Conservation (phyloP, 2,113 vertebrate species). For the Eptesicus fuscus region DNA sequence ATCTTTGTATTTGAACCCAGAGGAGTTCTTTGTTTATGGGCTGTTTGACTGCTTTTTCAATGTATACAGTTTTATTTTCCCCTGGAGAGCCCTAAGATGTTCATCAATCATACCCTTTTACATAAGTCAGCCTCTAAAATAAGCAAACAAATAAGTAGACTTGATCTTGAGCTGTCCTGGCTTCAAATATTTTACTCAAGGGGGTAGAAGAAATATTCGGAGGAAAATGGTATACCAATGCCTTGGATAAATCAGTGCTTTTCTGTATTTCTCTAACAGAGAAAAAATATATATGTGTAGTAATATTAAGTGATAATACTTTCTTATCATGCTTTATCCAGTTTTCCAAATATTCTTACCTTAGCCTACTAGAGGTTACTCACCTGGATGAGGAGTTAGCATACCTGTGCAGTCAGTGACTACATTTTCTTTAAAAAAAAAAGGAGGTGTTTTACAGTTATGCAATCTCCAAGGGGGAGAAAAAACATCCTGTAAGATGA, state of each 20-base stretch:
- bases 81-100: constrained; percentile 1
- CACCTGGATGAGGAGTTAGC: not conserved
- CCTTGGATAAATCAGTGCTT: not conserved
- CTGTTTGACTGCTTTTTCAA: constrained; percentile 24
- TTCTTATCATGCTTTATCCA: not conserved
- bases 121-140: constrained; percentile 33
- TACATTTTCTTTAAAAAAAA: not conserved
- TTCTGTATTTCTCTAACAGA: not conserved
- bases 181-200: constrained; percentile 5
- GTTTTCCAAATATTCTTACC: not conserved
- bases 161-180: constrained; percentile 33
- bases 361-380: not conserved
- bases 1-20: constrained; percentile 24
- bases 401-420: not conserved
- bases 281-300: not conserved
- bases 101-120: constrained; percentile 26
- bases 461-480: not conserved
- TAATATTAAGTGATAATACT: not conserved
- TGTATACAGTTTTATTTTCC: constrained; percentile 27
- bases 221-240: not conserved
- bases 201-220: not conserved
- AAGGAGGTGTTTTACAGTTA: not conserved
- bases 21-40: constrained; percentile 37
- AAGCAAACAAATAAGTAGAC: constrained; percentile 43
- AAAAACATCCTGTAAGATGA: not conserved